These are phyloP conservation scores for Periplaneta americana DNA, from an alignment of 1,140 invertebrate species.

Conservation along the genomic window DNA sequence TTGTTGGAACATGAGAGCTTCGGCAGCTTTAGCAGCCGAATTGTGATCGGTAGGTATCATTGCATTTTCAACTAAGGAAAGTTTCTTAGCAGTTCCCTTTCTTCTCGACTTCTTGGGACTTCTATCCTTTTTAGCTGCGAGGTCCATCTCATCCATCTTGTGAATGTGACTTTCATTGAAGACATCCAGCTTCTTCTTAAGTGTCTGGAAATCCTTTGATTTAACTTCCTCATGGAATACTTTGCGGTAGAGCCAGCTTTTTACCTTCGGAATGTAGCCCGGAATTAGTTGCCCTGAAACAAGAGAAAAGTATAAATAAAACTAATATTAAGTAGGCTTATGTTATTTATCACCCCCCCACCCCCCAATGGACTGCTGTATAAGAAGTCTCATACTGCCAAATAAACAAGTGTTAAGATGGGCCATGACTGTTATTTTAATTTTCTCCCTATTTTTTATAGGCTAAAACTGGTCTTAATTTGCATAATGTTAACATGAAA, in stretches of 20 bases:
- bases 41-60: background rate
- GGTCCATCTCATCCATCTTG: background rate
- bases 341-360: too few relatives aligned
- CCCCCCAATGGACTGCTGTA: too few relatives aligned
- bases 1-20: slow-evolving; percentile 11
- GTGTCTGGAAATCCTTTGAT: slow-evolving; percentile 1
- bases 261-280: slow-evolving; percentile 6
- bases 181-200: slow-evolving; percentile 1
- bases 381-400: background rate
- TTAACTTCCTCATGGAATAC: slow-evolving; percentile 16
- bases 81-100: slow-evolving; percentile 12
- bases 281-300: slow-evolving; percentile 8
- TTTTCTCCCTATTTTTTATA: too few relatives aligned
- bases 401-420: too few relatives aligned
- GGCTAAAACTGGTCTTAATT: too few relatives aligned
- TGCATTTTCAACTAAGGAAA: slow-evolving; percentile 1
- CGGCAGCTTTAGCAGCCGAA: slow-evolving; percentile 3
- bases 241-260: slow-evolving; percentile 14
- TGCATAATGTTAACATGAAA: too few relatives aligned
- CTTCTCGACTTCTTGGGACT: slow-evolving; percentile 6
- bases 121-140: background rate
- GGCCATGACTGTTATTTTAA: too few relatives aligned
- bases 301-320: background rate
- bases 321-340: background rate
- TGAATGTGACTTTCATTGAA: slow-evolving; percentile 1